These are phyloP conservation scores for Arizona elegans DNA, from an alignment of 2,113 vertebrate genomes.

Conservation along the genomic window DNA sequence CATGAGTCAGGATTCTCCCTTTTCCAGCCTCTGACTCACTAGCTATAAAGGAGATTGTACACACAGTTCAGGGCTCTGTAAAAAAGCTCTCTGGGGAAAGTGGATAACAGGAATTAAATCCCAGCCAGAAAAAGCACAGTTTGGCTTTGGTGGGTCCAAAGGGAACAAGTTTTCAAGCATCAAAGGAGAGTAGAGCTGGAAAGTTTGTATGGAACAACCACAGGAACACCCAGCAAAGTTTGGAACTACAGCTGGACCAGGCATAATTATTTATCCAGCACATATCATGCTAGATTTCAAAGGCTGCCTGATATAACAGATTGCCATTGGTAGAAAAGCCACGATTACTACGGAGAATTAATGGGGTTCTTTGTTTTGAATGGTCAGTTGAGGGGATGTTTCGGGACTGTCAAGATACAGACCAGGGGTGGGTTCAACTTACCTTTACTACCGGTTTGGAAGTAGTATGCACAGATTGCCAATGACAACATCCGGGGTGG, in stretches of 20 bases:
- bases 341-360: not conserved
- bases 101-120: not conserved
- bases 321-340: not conserved
- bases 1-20: not conserved
- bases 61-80: not conserved
- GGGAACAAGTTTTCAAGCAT: not conserved
- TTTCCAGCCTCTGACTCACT: slow-evolving; percentile 1
- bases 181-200: not conserved
- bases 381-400: not conserved
- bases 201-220: not conserved
- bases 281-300: not conserved
- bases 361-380: not conserved
- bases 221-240: not conserved
- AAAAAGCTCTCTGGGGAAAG: not conserved
- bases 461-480: no score
- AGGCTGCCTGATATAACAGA: not conserved
- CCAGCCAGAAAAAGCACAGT: not conserved
- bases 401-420: not conserved
- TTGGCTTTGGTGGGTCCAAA: not conserved
- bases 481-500: no score
- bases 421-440: no score
- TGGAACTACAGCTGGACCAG: not conserved
- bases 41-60: not conserved
- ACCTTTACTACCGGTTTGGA: no score
- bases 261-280: not conserved